A percentile compares a stretch with the other conserved stretches of the same genome.
phyloP scores from a whole-genome alignment of 2,888 invertebrate genomes.

The Conomelus anceps region DNA sequence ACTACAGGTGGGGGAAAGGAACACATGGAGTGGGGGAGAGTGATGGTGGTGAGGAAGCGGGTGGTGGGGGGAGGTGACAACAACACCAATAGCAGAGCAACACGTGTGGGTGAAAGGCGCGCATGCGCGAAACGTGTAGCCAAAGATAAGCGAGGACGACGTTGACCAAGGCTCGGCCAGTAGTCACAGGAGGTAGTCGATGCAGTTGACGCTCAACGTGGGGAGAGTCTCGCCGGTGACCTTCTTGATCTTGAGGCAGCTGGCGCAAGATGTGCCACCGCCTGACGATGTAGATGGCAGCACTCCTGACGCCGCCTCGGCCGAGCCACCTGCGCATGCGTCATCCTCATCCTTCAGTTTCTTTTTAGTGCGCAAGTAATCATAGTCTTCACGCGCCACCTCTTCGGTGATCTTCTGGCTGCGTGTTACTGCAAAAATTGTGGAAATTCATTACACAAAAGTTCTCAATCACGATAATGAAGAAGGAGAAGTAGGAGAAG shows the following conservation, averaged over 20 bases:
- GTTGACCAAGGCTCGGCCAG: conserved; percentile 3
- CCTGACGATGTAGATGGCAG: background rate
- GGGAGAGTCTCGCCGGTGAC: background rate
- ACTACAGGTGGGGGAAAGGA: background rate
- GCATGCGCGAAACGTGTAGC: background rate
- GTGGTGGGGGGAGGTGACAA: background rate
- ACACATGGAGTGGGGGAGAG: background rate
- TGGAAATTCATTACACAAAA: too few species aligned
- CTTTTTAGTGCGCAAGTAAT: background rate
- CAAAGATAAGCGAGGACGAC: background rate
- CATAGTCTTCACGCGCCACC: background rate
- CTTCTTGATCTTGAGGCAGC: background rate
- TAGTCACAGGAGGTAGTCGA: conserved; percentile 2
- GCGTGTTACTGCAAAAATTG: background rate
- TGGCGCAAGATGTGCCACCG: background rate
- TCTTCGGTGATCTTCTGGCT: background rate
- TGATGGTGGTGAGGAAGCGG: background rate
- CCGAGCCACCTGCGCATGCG: background rate
- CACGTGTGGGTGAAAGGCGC: too few species aligned
- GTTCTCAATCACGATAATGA: too few species aligned
- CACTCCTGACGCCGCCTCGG: background rate
- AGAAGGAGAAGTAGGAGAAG: too few species aligned
- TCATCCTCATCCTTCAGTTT: background rate
- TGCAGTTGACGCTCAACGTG: background rate
- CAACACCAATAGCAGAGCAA: too few species aligned